Conservation (phyloP, 2,797 vertebrate genomes). For the Cossypha dichroa region DNA sequence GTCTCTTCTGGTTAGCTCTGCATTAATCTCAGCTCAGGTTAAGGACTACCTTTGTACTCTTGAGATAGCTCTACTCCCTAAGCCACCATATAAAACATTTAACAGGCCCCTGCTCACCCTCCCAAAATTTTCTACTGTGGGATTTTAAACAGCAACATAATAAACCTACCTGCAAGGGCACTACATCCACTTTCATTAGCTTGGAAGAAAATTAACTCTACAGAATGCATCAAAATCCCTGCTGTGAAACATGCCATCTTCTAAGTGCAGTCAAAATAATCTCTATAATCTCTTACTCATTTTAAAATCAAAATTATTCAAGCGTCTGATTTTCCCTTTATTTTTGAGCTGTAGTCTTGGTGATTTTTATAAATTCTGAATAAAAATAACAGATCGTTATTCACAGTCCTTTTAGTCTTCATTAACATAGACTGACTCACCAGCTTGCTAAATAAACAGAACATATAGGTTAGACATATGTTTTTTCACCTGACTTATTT, state of each 20-base stretch:
- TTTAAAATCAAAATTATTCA: not conserved
- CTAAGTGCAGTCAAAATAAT: not conserved
- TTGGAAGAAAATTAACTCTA: not conserved
- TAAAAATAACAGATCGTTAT: not conserved
- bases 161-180: not conserved
- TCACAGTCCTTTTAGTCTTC: not conserved
- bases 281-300: not conserved
- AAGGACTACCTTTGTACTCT: not conserved
- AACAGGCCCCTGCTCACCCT: not conserved
- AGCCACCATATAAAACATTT: not conserved
- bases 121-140: not conserved
- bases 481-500: constrained; percentile 20
- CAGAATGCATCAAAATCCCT: not conserved
- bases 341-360: not conserved
- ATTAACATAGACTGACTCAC: not conserved
- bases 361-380: not conserved
- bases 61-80: not conserved
- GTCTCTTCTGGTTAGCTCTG: not conserved
- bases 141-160: not conserved
- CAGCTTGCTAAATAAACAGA: constrained; percentile 15
- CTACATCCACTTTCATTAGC: not conserved
- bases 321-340: not conserved
- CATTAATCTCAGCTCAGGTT: not conserved
- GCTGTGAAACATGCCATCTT: not conserved
- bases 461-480: not conserved